Conservation (phyloP, 2,113 vertebrate genomes). For the Silurus glanis region DNA sequence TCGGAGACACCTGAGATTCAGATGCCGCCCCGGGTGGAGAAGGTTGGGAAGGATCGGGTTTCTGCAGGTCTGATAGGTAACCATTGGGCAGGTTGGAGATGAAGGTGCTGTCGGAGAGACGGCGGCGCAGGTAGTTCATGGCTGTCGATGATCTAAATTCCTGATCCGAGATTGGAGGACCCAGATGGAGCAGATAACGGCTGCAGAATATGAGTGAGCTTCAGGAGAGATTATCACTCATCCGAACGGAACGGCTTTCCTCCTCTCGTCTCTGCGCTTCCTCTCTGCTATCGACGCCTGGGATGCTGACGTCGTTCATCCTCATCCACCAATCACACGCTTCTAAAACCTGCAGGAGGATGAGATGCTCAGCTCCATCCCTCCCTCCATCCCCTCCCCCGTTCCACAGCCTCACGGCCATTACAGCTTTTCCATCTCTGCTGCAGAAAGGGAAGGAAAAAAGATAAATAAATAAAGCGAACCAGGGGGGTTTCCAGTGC, state of each 20-base stretch:
- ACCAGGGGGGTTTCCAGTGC: slow-evolving; percentile 60
- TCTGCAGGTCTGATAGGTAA: slow-evolving; percentile 93
- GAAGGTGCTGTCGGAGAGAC: slow-evolving; percentile 95
- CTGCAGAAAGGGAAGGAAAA: slow-evolving; percentile 25
- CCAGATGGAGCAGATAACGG: not conserved
- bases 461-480: slow-evolving; percentile 44
- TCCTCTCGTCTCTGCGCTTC: slow-evolving; percentile 61
- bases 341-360: slow-evolving; percentile 63
- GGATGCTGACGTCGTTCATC: slow-evolving; percentile 59
- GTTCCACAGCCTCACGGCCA: slow-evolving; percentile 64
- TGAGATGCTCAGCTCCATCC: slow-evolving; percentile 62
- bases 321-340: slow-evolving; percentile 66
- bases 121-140: slow-evolving; percentile 94
- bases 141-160: slow-evolving; percentile 59
- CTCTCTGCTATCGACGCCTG: slow-evolving; percentile 59
- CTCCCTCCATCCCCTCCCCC: slow-evolving; percentile 68
- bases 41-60: slow-evolving; percentile 69
- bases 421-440: slow-evolving; percentile 54
- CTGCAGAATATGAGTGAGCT: not conserved
- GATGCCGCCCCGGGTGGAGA: slow-evolving; percentile 60
- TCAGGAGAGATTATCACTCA: slow-evolving; percentile 57
- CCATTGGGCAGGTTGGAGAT: slow-evolving; percentile 95
- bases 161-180: slow-evolving; percentile 43
- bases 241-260: slow-evolving; percentile 61
- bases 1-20: slow-evolving; percentile 57